Evolutionary conservation across 2,888 invertebrate genomes (phyloP).

Genomic region (Galeopsomyia nigrocyanea): DNA sequence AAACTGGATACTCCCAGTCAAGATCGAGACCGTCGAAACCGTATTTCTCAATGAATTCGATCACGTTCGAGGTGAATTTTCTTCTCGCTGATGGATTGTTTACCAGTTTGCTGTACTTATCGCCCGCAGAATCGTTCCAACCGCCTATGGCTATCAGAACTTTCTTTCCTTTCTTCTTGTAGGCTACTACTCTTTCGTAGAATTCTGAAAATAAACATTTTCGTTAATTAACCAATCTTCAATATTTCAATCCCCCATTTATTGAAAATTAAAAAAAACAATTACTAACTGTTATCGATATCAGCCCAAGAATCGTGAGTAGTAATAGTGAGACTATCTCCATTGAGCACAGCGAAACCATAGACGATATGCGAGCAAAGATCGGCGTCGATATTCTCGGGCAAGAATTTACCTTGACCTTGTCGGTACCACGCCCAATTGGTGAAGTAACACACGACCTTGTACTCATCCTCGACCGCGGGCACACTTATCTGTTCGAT

Average conservation of each 20-base stretch:
- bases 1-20: conserved; percentile 95
- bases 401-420: conserved; percentile 84
- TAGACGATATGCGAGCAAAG: conserved; percentile 94
- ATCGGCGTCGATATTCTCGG: conserved; percentile 85
- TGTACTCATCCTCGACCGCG: conserved; percentile 70
- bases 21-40: conserved; percentile 92
- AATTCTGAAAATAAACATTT: conserved; percentile 74
- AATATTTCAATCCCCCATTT: too few relatives aligned
- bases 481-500: background rate
- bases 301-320: conserved; percentile 92
- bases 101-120: conserved; percentile 88
- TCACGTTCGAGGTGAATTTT: conserved; percentile 80
- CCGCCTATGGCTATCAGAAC: conserved; percentile 92
- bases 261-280: conserved; percentile 44
- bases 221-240: conserved; percentile 19
- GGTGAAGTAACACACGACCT: conserved; percentile 92
- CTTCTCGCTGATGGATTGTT: conserved; percentile 79
- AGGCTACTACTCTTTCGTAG: conserved; percentile 85
- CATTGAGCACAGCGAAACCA: conserved; percentile 90
- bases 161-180: conserved; percentile 81
- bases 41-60: conserved; percentile 83
- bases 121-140: conserved; percentile 94
- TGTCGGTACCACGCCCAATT: conserved; percentile 96
- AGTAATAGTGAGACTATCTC: conserved; percentile 81
- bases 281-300: conserved; percentile 83